Evolutionary conservation across 2,797 vertebrate species (phyloP).

Genomic region (Oreortyx pictus): DNA sequence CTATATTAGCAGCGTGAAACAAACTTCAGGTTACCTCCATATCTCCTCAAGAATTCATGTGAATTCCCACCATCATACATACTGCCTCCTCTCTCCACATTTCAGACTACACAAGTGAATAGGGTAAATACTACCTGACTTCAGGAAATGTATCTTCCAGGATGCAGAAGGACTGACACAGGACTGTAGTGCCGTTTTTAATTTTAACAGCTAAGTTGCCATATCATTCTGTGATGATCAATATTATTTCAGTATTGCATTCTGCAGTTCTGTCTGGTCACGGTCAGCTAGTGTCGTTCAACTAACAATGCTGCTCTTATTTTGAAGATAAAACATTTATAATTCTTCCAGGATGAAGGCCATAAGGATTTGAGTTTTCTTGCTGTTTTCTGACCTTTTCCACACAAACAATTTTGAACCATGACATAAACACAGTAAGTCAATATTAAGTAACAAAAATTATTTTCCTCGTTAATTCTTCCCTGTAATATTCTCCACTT

Average conservation of each 20-base stretch:
- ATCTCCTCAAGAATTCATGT: background rate
- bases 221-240: background rate
- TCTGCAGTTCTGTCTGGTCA: background rate
- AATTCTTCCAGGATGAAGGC: background rate
- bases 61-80: background rate
- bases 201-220: background rate
- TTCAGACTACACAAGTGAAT: background rate
- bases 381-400: background rate
- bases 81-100: background rate
- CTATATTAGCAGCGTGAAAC: background rate
- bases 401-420: constrained; percentile 7
- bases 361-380: background rate
- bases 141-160: background rate
- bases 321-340: background rate
- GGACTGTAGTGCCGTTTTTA: background rate
- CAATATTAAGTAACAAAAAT: constrained; percentile 18
- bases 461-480: constrained; percentile 33
- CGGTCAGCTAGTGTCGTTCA: background rate
- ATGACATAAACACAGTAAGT: background rate
- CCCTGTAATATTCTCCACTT: constrained; percentile 9
- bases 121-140: background rate
- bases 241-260: background rate
- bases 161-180: background rate
- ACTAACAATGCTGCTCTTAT: background rate
- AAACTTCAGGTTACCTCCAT: background rate